These are phyloP conservation scores for Amphipyra berbera DNA, from an alignment of 2,888 invertebrate genomes.

Conservation along the genomic window DNA sequence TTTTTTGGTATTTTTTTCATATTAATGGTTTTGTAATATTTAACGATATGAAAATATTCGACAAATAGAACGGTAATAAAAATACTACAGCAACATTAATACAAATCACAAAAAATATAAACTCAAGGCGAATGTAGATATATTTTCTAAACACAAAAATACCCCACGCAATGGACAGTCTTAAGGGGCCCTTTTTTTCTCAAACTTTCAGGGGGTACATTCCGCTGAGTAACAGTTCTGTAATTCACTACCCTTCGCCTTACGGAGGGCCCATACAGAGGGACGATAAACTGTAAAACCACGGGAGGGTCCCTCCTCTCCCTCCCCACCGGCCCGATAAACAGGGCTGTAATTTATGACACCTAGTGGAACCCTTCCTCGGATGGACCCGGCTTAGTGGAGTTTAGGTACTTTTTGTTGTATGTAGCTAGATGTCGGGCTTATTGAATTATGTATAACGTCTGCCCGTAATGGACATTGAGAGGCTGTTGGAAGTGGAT, in stretches of 20 bases:
- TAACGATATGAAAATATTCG: no score
- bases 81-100: neutral
- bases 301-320: slow-evolving; percentile 82
- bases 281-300: slow-evolving; percentile 89
- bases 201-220: slow-evolving; percentile 74
- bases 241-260: slow-evolving; percentile 81
- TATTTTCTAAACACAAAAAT: slow-evolving; percentile 26
- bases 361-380: slow-evolving; percentile 79
- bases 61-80: no score
- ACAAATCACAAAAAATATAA: neutral
- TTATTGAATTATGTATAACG: slow-evolving; percentile 60
- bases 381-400: slow-evolving; percentile 66
- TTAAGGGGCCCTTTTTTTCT: slow-evolving; percentile 60
- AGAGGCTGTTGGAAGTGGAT: slow-evolving; percentile 38
- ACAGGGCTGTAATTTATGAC: slow-evolving; percentile 88
- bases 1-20: no score
- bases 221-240: slow-evolving; percentile 82
- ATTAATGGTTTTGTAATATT: no score
- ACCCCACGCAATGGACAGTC: slow-evolving; percentile 62
- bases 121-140: neutral
- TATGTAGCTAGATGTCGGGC: slow-evolving; percentile 43
- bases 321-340: slow-evolving; percentile 82
- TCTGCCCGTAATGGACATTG: slow-evolving; percentile 55
- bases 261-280: slow-evolving; percentile 77
- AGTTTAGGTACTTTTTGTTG: slow-evolving; percentile 53